phyloP scores from a whole-genome alignment of 1,140 invertebrate genomes.

The Drosophila ficusphila region DNA sequence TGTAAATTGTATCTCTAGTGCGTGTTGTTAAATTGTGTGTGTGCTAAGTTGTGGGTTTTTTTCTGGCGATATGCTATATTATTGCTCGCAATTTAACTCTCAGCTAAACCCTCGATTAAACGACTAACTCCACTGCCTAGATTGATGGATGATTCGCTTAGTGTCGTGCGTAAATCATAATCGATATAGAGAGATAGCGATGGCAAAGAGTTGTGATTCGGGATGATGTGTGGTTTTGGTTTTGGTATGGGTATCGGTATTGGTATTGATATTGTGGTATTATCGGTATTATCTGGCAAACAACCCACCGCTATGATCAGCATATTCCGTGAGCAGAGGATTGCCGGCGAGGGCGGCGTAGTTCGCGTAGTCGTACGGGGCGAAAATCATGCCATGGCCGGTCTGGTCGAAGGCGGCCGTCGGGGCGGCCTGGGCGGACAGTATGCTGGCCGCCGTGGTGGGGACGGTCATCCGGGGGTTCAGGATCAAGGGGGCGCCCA shows the following conservation, averaged over 20 bases:
- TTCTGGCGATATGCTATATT: slow-evolving; percentile 24
- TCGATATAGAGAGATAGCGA: slow-evolving; percentile 40
- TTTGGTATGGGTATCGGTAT: too few species aligned
- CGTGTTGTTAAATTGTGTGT: too few species aligned
- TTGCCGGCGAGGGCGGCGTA: slow-evolving; percentile 92
- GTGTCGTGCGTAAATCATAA: slow-evolving; percentile 38
- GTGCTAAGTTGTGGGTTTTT: slow-evolving; percentile 28
- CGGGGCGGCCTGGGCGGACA: slow-evolving; percentile 91
- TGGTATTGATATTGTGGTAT: too few species aligned
- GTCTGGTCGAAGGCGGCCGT: slow-evolving; percentile 87
- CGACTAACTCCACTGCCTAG: slow-evolving; percentile 25
- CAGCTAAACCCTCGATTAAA: slow-evolving; percentile 15
- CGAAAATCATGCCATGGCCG: slow-evolving; percentile 87
- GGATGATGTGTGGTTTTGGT: slow-evolving; percentile 5
- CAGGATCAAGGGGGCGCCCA: slow-evolving; percentile 94
- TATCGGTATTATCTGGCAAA: slow-evolving; percentile 89
- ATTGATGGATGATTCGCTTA: slow-evolving; percentile 26
- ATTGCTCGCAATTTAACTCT: slow-evolving; percentile 36
- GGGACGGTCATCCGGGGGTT: slow-evolving; percentile 93
- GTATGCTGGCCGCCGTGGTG: slow-evolving; percentile 89
- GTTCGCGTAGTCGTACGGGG: slow-evolving; percentile 94
- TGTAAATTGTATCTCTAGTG: slow-evolving; percentile 1
- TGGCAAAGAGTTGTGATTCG: slow-evolving; percentile 16
- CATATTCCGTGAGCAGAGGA: slow-evolving; percentile 93
- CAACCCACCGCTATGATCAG: slow-evolving; percentile 97